A percentile compares a stretch with the other conserved stretches of the same genome.
Evolutionary conservation across 2,113 vertebrate genomes (phyloP).

Genomic region (Daphoenositta chrysoptera): DNA sequence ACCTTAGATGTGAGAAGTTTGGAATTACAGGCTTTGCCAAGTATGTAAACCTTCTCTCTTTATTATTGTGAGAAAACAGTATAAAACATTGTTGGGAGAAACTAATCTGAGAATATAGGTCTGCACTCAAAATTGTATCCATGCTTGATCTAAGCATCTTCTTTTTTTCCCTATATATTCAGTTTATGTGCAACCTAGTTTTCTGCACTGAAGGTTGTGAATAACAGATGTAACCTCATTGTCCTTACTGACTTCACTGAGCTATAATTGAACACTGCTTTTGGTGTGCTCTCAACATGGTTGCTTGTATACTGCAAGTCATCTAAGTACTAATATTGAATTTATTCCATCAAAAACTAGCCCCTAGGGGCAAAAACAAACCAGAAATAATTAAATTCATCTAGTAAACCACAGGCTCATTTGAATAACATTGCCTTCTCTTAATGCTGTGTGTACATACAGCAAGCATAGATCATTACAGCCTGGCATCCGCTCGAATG

Average conservation of each 20-base stretch:
- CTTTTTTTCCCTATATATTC: not conserved
- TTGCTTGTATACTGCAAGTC: conserved; percentile 49
- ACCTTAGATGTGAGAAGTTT: not conserved
- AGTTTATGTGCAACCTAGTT: conserved; percentile 48
- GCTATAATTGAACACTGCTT: conserved; percentile 61
- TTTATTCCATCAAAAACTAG: conserved; percentile 62
- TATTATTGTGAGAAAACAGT: not conserved
- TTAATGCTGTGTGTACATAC: conserved; percentile 21
- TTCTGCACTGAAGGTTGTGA: conserved; percentile 45
- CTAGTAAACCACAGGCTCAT: conserved; percentile 44
- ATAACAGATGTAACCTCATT: conserved; percentile 63
- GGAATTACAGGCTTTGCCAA: not conserved
- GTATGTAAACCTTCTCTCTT: not conserved
- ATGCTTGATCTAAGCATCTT: not conserved
- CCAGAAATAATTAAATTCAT: conserved; percentile 65
- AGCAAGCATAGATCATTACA: conserved; percentile 27
- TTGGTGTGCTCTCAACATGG: conserved; percentile 44
- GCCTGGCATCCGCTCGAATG: not conserved
- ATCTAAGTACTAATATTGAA: conserved; percentile 67
- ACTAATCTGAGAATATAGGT: not conserved
- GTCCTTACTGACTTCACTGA: conserved; percentile 62
- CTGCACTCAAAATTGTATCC: not conserved
- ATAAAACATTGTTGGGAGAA: not conserved
- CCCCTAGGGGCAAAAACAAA: conserved; percentile 45
- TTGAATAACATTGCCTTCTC: conserved; percentile 59